Evolutionary conservation across 1,140 invertebrate species (phyloP).

Genomic region (Drosophila tsacasi): DNA sequence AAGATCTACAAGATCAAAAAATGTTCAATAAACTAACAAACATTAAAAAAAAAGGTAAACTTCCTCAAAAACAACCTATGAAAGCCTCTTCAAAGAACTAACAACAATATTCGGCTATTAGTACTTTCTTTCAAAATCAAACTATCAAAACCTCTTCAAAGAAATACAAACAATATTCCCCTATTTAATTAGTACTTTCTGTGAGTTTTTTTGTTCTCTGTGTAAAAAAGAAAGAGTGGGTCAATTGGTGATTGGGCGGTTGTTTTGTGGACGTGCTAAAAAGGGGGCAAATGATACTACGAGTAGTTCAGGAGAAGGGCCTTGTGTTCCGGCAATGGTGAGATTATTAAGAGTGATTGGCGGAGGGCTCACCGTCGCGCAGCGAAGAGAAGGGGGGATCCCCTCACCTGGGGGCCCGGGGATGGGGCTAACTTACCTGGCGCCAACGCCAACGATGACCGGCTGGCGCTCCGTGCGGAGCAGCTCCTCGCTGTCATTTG

Average conservation of each 20-base stretch:
- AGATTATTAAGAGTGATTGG: conserved; percentile 41
- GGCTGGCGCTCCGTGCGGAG: conserved; percentile 68
- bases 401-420: conserved; percentile 8
- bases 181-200: background rate
- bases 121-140: too few relatives aligned
- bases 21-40: background rate
- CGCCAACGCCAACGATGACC: conserved; percentile 69
- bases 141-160: too few relatives aligned
- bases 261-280: conserved; percentile 18
- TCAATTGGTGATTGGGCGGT: conserved; percentile 16
- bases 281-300: conserved; percentile 6
- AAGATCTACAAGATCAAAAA: background rate
- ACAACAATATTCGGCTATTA: background rate
- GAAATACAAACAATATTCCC: background rate
- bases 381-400: background rate
- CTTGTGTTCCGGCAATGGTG: conserved; percentile 6
- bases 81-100: too few relatives aligned
- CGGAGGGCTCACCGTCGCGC: conserved; percentile 37
- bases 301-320: background rate
- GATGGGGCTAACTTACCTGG: conserved; percentile 73
- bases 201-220: conserved; percentile 2
- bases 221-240: conserved; percentile 3
- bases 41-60: background rate
- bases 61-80: background rate
- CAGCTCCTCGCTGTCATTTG: conserved; percentile 74